Conservation (phyloP, 2,113 vertebrate genomes). For the Halichoerus grypus region DNA sequence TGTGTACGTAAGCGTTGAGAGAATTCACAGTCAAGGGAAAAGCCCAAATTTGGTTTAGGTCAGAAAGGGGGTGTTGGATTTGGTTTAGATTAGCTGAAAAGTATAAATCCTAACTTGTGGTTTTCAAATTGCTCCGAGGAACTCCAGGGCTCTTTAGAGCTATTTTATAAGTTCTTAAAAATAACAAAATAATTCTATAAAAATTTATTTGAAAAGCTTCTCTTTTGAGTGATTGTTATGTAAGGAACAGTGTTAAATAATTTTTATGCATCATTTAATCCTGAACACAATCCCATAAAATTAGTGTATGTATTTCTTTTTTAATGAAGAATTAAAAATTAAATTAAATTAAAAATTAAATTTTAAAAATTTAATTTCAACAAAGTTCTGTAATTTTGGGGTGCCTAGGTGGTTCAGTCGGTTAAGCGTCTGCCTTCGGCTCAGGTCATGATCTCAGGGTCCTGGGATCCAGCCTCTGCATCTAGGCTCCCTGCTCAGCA, state of each 20-base stretch:
- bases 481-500: no score
- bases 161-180: conserved; percentile 54
- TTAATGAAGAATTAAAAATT: background rate
- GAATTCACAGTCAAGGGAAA: background rate
- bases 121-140: conserved; percentile 24
- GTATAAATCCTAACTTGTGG: background rate
- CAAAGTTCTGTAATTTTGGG: background rate
- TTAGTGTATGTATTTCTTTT: background rate
- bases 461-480: background rate
- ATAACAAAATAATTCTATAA: conserved; percentile 42
- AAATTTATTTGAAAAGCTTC: conserved; percentile 5
- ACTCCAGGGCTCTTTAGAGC: background rate
- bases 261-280: background rate
- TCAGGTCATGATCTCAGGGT: background rate
- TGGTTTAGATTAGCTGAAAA: conserved; percentile 47
- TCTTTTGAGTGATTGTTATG: background rate
- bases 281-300: conserved; percentile 5
- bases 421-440: background rate
- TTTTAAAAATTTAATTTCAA: background rate
- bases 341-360: no score
- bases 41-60: background rate
- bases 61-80: background rate
- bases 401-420: background rate
- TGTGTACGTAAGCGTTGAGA: background rate
- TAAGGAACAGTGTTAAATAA: conserved; percentile 17